Base-by-base conservation (phyloP, 2,888 invertebrate genomes). In the Cataglyphis livida region DNA sequence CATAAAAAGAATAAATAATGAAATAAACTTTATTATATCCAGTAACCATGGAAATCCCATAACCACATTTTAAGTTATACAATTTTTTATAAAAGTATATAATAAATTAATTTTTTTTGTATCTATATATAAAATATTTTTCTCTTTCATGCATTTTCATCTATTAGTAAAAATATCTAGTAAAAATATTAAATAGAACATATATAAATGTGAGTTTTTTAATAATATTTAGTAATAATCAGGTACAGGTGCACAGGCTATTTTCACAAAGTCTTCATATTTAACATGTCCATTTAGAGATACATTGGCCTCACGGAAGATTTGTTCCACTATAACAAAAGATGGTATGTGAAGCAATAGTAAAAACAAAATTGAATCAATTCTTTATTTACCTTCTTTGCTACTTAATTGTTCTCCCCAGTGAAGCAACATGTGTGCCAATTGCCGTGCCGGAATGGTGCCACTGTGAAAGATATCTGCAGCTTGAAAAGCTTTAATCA, bases 221-320 rank as follows among this genome's bases (percentile, higher is more conserved):
- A 38, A 74, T 18, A 59, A 5, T 68, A 0, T 61, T 95, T 95
- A 98, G 93, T 98, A 98, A 94, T 98, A 98, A 94, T 98, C 98
- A 0, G 98, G 98, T 5, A 98, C 98, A 0, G 98, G 98, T 3
- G 98, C 98, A 94, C 98, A 98, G 3, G 98, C 97, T 89, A 98
- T 98, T 95, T 98, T 98, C 0, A 98, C 97, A 94, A 98, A 98
- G 93, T 98, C 98, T 89, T 98, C 97, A 91, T 98, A 98, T n/a
- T 97, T 96, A 0, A 98, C 98, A 68, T 96, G 96, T 3, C 98
- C 98, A 89, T 96, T 97, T 66, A 97, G 96, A 0, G 96, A 96
- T 0, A 98, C 98, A 93, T 98, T 98, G 0, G 98, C 98, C 94
- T 98, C 98, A 0, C 98, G 96, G 93, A 98, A 98, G 86, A 98